Conservation (phyloP, 1,140 invertebrate species). For the Camponotus floridanus region DNA sequence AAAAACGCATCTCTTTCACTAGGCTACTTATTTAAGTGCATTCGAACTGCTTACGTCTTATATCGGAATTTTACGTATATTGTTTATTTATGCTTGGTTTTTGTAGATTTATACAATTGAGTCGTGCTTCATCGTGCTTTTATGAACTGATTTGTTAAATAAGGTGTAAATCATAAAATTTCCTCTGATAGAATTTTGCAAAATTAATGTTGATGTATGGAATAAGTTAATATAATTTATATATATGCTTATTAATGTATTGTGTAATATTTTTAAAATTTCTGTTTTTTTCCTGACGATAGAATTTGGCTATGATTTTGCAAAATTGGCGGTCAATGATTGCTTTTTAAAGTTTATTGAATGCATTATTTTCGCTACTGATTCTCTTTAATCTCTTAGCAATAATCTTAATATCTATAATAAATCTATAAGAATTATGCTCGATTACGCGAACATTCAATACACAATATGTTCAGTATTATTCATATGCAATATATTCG, state of each 20-base stretch:
- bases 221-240: neutral
- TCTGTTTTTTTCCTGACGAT: neutral
- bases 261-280: neutral
- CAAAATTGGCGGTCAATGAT: neutral
- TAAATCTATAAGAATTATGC: no score
- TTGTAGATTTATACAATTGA: neutral
- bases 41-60: neutral
- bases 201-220: neutral
- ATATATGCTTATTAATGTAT: neutral
- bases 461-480: neutral
- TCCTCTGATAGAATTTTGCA: neutral
- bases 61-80: neutral
- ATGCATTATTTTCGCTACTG: neutral
- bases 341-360: neutral
- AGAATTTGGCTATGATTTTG: neutral
- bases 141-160: conserved; percentile 2
- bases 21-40: neutral
- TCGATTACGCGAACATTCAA: no score
- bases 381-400: neutral
- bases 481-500: neutral
- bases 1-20: conserved; percentile 20
- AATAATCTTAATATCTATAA: neutral
- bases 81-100: neutral
- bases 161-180: neutral
- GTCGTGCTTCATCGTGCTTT: neutral